Evolutionary conservation across 2,797 vertebrate genomes (phyloP).

Genomic region (Thamnophis elegans): DNA sequence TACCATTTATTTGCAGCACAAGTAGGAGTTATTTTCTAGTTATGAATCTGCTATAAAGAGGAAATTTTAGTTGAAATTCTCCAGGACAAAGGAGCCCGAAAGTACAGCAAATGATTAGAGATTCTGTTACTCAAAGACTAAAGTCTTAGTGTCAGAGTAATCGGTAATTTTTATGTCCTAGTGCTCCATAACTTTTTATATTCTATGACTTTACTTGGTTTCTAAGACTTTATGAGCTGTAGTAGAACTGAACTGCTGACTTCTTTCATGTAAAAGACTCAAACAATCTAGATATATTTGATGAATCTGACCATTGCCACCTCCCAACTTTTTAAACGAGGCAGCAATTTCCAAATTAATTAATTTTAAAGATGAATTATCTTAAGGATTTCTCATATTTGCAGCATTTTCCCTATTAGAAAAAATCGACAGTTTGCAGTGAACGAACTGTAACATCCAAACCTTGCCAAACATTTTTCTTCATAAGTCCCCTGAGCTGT

Average conservation of each 20-base stretch:
- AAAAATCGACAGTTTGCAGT: conserved; percentile 64
- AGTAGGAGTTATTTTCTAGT: neutral
- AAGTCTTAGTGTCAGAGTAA: neutral
- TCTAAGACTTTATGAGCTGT: conserved; percentile 2
- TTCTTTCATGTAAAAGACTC: conserved; percentile 28
- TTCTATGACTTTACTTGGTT: neutral
- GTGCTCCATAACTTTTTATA: neutral
- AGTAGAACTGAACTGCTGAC: neutral
- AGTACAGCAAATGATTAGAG: neutral
- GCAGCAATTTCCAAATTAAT: conserved; percentile 43
- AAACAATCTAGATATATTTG: neutral
- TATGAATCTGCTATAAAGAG: neutral
- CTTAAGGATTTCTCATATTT: conserved; percentile 46
- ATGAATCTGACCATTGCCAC: conserved; percentile 1
- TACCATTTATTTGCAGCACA: neutral
- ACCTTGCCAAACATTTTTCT: conserved; percentile 68
- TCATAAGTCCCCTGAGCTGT: conserved; percentile 74
- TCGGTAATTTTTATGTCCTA: neutral
- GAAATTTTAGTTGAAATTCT: neutral
- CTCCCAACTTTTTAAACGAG: conserved; percentile 43
- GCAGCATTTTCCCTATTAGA: conserved; percentile 45
- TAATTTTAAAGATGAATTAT: conserved; percentile 39
- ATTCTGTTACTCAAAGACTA: conserved; percentile 7
- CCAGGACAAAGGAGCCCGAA: fast-evolving
- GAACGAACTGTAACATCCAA: conserved; percentile 69